A percentile compares a stretch with the other conserved stretches of the same genome.
phyloP scores from a whole-genome alignment of 1,140 invertebrate species.

The Cydia amplana region DNA sequence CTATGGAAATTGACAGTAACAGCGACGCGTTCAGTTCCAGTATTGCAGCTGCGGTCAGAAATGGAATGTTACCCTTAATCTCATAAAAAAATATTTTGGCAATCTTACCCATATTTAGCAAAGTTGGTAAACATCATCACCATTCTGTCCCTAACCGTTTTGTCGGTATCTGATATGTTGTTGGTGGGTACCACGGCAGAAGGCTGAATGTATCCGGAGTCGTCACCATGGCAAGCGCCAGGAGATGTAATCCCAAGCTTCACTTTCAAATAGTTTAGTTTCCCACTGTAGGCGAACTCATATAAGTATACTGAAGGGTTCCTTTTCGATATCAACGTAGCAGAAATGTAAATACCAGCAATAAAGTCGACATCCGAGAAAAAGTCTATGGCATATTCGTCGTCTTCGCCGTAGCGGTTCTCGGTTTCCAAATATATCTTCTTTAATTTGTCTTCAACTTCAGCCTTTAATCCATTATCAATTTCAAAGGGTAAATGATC shows the following conservation, averaged over 20 bases:
- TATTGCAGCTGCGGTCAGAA: no score
- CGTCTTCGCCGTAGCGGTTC: constrained; percentile 51
- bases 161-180: constrained; percentile 56
- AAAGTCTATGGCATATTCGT: constrained; percentile 66
- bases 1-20: no score
- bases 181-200: constrained; percentile 44
- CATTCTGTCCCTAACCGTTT: constrained; percentile 60
- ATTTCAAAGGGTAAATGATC: constrained; percentile 58
- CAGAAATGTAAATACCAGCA: constrained; percentile 61
- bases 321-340: constrained; percentile 58
- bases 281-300: constrained; percentile 70
- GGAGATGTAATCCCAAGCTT: constrained; percentile 51
- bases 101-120: constrained; percentile 72
- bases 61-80: no score
- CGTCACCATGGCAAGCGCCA: constrained; percentile 48
- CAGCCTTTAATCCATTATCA: constrained; percentile 48
- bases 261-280: constrained; percentile 68
- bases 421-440: constrained; percentile 60
- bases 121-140: constrained; percentile 78
- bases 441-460: constrained; percentile 59
- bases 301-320: constrained; percentile 68
- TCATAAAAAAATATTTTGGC: background rate
- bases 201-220: constrained; percentile 60
- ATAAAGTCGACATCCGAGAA: constrained; percentile 71
- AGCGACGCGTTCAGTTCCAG: no score